Percentiles rank a stretch among this genome's conserved stretches.
Evolutionary conservation across 1,140 invertebrate genomes (phyloP).

Genomic region (Eumeta japonica): DNA sequence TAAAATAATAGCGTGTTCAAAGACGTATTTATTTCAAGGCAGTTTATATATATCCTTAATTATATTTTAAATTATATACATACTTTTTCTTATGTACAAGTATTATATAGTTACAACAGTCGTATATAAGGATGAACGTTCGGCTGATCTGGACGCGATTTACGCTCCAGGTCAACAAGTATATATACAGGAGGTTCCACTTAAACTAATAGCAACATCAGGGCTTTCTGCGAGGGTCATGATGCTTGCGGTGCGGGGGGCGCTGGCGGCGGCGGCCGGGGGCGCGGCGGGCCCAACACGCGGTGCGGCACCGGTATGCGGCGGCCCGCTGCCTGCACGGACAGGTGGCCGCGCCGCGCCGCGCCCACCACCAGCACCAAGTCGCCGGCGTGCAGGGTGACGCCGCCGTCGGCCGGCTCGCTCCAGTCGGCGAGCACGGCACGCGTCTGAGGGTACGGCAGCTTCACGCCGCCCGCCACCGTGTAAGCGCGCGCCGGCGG

Average conservation of each 20-base stretch:
- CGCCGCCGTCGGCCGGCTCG: conserved; percentile 46
- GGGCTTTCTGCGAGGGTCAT: neutral
- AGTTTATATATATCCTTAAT: too few relatives aligned
- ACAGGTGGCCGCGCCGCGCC: conserved; percentile 34
- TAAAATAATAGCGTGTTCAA: too few relatives aligned
- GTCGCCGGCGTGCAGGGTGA: conserved; percentile 53
- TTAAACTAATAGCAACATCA: neutral
- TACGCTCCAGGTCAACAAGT: too few relatives aligned
- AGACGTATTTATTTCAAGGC: too few relatives aligned
- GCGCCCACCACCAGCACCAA: conserved; percentile 41
- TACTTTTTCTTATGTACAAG: neutral
- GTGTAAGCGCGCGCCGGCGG: conserved; percentile 88
- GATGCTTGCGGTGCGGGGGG: conserved; percentile 9
- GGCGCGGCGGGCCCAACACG: conserved; percentile 37
- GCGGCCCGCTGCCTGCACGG: conserved; percentile 29
- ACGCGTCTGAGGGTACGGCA: conserved; percentile 88
- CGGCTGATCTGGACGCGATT: too few relatives aligned
- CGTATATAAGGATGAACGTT: too few relatives aligned
- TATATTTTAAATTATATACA: conserved; percentile 3
- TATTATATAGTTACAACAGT: too few relatives aligned
- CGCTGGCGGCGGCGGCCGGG: conserved; percentile 21
- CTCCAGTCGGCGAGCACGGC: conserved; percentile 88
- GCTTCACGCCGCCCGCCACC: conserved; percentile 86
- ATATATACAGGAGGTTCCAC: too few relatives aligned
- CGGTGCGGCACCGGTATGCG: conserved; percentile 36